Percentiles rank a stretch among this genome's conserved stretches.
phyloP scores from a whole-genome alignment of 2,113 vertebrate species.

The Typhlomys cinereus region DNA sequence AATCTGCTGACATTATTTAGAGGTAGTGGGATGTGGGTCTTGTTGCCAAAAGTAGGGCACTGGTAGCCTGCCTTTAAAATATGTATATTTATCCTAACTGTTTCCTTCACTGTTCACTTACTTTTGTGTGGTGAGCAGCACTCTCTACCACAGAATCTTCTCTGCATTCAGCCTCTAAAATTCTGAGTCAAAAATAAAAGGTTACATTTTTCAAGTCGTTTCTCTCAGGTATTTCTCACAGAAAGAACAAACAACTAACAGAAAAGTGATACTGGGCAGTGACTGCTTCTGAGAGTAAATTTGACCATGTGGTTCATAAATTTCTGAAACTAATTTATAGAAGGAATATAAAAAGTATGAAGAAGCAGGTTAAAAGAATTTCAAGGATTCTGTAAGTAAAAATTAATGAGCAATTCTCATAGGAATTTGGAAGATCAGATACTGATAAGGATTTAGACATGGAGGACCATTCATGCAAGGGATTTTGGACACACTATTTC shows the following conservation, averaged over 20 bases:
- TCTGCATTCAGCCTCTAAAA: background rate
- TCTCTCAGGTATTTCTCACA: background rate
- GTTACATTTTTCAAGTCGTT: background rate
- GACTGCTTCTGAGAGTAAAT: background rate
- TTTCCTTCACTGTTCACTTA: background rate
- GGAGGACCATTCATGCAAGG: no score
- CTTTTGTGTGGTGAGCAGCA: background rate
- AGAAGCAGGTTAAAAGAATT: background rate
- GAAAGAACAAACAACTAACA: background rate
- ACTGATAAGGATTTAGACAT: no score
- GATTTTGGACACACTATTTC: no score
- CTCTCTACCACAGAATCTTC: background rate
- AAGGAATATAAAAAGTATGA: background rate
- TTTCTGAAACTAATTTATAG: background rate
- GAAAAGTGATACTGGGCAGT: no score
- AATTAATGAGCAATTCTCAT: background rate
- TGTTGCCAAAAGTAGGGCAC: background rate
- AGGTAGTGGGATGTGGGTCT: background rate
- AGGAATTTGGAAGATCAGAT: background rate
- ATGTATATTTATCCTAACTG: background rate
- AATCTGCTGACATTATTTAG: background rate
- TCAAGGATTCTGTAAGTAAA: no score
- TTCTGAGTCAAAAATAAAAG: background rate
- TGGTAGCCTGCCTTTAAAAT: background rate
- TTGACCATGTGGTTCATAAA: no score